Percentiles rank a stretch among this genome's conserved stretches.
Evolutionary conservation across 2,888 invertebrate species (phyloP).

Genomic region (Tenthredo mesomela): DNA sequence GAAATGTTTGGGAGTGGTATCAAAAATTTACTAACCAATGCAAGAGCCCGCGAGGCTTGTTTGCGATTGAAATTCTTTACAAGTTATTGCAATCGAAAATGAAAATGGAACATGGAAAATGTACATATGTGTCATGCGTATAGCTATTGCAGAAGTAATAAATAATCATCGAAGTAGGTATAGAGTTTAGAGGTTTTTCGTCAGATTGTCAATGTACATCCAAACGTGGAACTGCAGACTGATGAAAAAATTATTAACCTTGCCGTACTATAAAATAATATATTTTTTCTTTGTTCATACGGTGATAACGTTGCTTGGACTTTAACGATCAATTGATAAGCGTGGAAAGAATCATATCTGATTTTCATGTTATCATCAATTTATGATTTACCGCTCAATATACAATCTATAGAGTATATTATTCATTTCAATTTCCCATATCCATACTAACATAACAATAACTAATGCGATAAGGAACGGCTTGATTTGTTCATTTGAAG

Average conservation of each 20-base stretch:
- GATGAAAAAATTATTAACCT: background rate
- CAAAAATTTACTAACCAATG: background rate
- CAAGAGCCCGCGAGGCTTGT: background rate
- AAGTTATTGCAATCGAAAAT: no score
- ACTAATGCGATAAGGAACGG: background rate
- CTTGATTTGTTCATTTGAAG: background rate
- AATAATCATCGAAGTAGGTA: no score
- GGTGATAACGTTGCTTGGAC: background rate
- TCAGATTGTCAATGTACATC: background rate
- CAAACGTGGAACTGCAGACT: background rate
- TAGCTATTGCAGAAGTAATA: no score
- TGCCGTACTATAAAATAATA: background rate
- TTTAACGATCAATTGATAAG: background rate
- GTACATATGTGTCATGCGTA: no score
- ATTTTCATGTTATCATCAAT: background rate
- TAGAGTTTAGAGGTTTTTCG: no score
- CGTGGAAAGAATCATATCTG: background rate
- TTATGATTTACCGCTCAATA: background rate
- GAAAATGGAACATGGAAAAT: background rate
- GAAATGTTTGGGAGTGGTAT: background rate
- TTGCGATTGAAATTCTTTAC: background rate
- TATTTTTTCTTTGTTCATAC: background rate
- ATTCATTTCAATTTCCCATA: background rate
- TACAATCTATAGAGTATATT: background rate
- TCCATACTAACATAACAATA: background rate